These are phyloP conservation scores for Leptinotarsa lineolata DNA, from an alignment of 1,140 invertebrate genomes.

Conservation along the genomic window DNA sequence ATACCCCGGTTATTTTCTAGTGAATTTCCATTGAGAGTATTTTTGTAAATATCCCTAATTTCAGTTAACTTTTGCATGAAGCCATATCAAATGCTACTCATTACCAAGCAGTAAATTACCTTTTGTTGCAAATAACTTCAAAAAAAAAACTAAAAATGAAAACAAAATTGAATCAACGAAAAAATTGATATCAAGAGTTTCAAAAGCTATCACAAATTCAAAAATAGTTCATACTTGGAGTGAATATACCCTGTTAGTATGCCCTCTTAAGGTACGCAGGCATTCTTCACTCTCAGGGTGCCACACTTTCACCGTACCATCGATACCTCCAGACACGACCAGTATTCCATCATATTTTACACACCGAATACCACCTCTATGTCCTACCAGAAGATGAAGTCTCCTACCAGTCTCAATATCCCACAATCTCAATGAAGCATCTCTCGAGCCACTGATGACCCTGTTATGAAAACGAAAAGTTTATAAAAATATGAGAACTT, in stretches of 20 bases:
- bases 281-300: conserved; percentile 94
- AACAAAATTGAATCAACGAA: background rate
- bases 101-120: background rate
- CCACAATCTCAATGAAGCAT: conserved; percentile 96
- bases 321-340: conserved; percentile 97
- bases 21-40: too few species aligned
- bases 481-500: too few species aligned
- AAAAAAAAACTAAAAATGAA: too few species aligned
- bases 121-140: too few species aligned
- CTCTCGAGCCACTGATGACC: conserved; percentile 96
- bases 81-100: background rate
- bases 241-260: conserved; percentile 98
- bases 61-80: too few species aligned
- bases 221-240: conserved; percentile 75
- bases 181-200: conserved; percentile 29
- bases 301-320: conserved; percentile 99
- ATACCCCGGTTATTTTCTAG: too few species aligned
- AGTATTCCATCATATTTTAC: conserved; percentile 97
- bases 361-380: conserved; percentile 96
- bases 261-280: conserved; percentile 92
- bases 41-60: too few species aligned
- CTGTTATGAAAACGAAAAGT: conserved; percentile 57
- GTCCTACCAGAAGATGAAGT: conserved; percentile 92
- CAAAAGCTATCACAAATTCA: background rate
- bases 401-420: conserved; percentile 89